Evolutionary conservation across 2,888 invertebrate genomes (phyloP).

Genomic region (Nemurella pictetii): DNA sequence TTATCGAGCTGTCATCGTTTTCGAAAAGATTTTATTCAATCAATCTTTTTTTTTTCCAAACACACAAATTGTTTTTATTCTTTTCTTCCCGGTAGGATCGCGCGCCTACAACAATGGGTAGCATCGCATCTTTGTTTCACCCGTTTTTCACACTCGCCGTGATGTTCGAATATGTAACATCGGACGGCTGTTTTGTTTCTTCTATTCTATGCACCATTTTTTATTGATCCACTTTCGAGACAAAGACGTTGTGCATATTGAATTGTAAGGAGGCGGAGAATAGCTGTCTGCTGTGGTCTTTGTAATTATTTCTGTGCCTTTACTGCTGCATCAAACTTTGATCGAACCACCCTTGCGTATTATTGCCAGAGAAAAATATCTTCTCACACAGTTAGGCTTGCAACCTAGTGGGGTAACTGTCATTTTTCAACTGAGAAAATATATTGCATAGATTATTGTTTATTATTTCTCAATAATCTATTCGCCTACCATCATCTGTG

Average conservation of each 20-base stretch:
- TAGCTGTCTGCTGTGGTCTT: not conserved
- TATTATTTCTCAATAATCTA: not conserved
- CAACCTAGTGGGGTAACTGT: not conserved
- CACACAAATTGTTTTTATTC: not conserved
- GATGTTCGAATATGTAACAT: not conserved
- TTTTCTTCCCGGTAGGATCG: not conserved
- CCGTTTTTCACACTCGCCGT: not conserved
- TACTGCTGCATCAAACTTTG: not conserved
- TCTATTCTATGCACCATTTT: not conserved
- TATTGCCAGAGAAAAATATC: not conserved
- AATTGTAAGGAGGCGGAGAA: not conserved
- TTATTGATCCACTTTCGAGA: slow-evolving; percentile 22
- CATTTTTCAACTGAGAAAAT: not conserved
- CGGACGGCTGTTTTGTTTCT: slow-evolving; percentile 1
- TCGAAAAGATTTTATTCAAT: slow-evolving; percentile 25
- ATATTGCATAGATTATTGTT: not conserved
- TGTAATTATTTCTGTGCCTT: not conserved
- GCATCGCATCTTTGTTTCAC: not conserved
- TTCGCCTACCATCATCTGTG: not conserved
- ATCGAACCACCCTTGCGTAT: not conserved
- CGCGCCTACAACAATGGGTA: not conserved
- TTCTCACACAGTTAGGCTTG: not conserved
- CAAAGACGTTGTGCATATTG: slow-evolving; percentile 19
- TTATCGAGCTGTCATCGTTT: slow-evolving; percentile 26
- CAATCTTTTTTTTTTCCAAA: not conserved